phyloP scores from a whole-genome alignment of 2,797 vertebrate genomes.

The Cyclura pinguis region DNA sequence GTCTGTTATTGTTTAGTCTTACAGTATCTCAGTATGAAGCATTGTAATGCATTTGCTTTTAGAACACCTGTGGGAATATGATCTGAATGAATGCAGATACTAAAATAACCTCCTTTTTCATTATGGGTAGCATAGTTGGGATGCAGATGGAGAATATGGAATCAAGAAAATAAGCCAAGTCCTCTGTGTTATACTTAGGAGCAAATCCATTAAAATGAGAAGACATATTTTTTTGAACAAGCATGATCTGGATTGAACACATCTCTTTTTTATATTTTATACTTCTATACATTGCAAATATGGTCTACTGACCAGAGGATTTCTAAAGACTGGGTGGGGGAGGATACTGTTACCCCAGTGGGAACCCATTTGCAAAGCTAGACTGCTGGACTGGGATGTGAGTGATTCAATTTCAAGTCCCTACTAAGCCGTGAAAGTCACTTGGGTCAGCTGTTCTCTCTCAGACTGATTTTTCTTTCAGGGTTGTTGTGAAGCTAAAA shows the following conservation, averaged over 20 bases:
- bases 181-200: background rate
- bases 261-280: too few species aligned
- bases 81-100: background rate
- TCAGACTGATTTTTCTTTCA: too few species aligned
- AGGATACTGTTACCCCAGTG: background rate
- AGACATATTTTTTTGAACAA: background rate
- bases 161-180: background rate
- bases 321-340: background rate
- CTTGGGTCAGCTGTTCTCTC: too few species aligned
- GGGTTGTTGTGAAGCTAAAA: background rate
- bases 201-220: background rate
- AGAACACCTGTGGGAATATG: constrained; percentile 10
- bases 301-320: too few species aligned
- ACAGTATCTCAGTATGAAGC: background rate
- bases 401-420: too few species aligned
- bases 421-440: too few species aligned
- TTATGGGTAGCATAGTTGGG: background rate
- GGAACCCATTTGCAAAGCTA: too few species aligned
- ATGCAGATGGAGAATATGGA: background rate
- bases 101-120: background rate
- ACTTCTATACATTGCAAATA: too few species aligned
- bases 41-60: constrained; percentile 11
- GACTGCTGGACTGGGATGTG: too few species aligned
- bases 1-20: background rate
- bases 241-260: background rate